Conservation (phyloP, 2,113 vertebrate genomes). For the Phalacrocorax aristotelis region DNA sequence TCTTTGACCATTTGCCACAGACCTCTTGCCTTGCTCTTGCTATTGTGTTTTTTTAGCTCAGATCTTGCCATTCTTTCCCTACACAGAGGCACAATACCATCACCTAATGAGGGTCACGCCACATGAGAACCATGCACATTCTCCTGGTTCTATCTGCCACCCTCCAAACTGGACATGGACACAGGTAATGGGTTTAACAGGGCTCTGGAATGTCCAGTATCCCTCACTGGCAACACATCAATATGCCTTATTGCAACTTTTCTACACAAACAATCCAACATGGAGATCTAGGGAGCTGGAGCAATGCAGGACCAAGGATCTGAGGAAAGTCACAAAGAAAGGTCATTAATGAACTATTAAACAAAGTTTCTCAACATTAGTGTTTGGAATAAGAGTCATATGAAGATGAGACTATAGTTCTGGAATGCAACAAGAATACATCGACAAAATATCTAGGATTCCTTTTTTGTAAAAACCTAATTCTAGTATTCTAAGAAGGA, state of each 20-base stretch:
- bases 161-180: not conserved
- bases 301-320: not conserved
- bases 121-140: not conserved
- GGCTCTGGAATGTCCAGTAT: not conserved
- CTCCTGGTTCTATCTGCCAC: not conserved
- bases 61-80: not conserved
- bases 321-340: not conserved
- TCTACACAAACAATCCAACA: not conserved
- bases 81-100: not conserved
- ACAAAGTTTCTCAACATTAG: not conserved
- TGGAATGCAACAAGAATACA: not conserved
- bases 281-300: not conserved
- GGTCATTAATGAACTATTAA: not conserved
- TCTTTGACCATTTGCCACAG: not conserved
- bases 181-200: not conserved
- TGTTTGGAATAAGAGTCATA: not conserved
- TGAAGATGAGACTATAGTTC: not conserved
- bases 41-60: not conserved
- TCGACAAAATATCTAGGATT: not conserved
- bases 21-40: not conserved
- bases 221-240: not conserved
- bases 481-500: not conserved
- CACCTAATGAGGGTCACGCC: not conserved
- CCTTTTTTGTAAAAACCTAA: not conserved
- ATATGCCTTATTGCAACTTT: not conserved